phyloP scores from a whole-genome alignment of 2,888 invertebrate species.

The Spodoptera picta region DNA sequence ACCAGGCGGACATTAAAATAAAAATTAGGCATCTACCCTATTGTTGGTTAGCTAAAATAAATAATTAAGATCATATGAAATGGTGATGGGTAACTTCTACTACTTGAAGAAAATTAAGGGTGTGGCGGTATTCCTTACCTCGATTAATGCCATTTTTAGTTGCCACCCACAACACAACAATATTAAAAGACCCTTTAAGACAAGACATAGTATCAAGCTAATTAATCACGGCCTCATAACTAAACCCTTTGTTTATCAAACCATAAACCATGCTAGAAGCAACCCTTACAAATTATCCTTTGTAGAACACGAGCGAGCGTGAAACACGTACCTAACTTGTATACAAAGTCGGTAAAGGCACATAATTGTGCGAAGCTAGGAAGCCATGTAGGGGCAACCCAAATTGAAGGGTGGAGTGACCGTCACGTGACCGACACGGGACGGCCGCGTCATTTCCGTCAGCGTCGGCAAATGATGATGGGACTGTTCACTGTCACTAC shows the following conservation, averaged over 20 bases:
- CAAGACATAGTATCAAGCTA: background rate
- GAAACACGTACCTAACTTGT: conserved; percentile 21
- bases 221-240: conserved; percentile 3
- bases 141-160: no score
- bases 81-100: no score
- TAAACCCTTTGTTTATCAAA: background rate
- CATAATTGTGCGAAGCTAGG: conserved; percentile 35
- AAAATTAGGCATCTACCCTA: no score
- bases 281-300: conserved; percentile 11
- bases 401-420: conserved; percentile 58
- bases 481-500: background rate
- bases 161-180: no score
- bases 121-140: no score
- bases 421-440: conserved; percentile 52
- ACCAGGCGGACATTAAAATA: no score
- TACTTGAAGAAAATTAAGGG: no score
- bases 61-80: no score
- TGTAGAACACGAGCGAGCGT: conserved; percentile 26
- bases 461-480: conserved; percentile 21
- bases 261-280: background rate
- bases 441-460: conserved; percentile 45
- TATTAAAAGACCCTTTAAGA: no score
- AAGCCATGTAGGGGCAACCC: conserved; percentile 64
- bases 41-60: no score
- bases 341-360: conserved; percentile 17